Evolutionary conservation across 37 sponge, comb jelly and placozoan genomes (phyloP).

Genomic region (Diacarnus erythraeanus): DNA sequence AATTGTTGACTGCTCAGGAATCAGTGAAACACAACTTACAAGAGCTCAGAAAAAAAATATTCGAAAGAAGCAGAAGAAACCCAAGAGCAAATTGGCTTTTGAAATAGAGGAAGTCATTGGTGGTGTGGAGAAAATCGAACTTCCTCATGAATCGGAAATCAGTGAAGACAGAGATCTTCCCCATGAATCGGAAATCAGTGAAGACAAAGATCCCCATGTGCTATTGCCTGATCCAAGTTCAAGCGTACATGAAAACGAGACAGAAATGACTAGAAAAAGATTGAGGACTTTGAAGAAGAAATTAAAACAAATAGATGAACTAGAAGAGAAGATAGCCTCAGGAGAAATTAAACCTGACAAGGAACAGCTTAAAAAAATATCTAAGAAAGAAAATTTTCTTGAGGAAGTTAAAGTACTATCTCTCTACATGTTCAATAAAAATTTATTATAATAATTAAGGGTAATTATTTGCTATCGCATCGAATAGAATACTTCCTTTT

Average conservation of each 20-base stretch:
- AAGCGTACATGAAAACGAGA: background rate
- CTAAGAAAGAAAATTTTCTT: slow-evolving; percentile 39
- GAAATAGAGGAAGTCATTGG: slow-evolving; percentile 34
- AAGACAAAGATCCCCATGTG: background rate
- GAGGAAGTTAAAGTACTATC: slow-evolving; percentile 32
- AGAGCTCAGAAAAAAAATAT: slow-evolving; percentile 79
- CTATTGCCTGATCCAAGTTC: background rate
- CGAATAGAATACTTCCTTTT: no score
- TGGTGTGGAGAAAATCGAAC: background rate
- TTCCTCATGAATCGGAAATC: background rate
- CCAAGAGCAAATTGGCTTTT: slow-evolving; percentile 24
- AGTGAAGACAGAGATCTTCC: background rate
- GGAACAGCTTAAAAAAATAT: slow-evolving; percentile 64
- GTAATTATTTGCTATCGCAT: no score
- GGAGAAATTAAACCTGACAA: slow-evolving; percentile 59
- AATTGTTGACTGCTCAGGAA: background rate
- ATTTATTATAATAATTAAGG: no score
- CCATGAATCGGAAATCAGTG: background rate
- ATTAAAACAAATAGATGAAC: slow-evolving; percentile 75
- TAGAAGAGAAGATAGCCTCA: slow-evolving; percentile 44
- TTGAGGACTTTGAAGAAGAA: slow-evolving; percentile 59
- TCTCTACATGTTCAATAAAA: no score
- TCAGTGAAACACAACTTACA: slow-evolving; percentile 21
- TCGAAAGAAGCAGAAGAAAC: slow-evolving; percentile 46
- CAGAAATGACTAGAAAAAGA: slow-evolving; percentile 32